phyloP scores from a whole-genome alignment of 2,797 vertebrate genomes.

The Sylvia borin region DNA sequence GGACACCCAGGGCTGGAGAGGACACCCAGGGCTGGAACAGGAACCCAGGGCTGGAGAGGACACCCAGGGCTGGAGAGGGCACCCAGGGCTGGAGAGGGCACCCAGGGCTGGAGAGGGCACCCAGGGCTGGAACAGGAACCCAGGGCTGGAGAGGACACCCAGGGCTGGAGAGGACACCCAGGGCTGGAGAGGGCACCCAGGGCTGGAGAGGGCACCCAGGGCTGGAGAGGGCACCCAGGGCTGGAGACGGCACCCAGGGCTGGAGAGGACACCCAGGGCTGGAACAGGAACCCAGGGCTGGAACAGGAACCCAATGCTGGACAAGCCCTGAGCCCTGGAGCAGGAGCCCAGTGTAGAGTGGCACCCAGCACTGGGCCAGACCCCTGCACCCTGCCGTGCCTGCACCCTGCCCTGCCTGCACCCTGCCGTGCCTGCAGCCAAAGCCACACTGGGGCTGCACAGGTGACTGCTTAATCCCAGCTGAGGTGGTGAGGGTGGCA shows the following conservation, averaged over 20 bases:
- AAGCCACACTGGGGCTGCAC: background rate
- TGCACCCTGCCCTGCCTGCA: too few species aligned
- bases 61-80: background rate
- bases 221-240: background rate
- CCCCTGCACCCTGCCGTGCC: too few species aligned
- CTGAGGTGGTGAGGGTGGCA: accelerated
- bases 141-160: background rate
- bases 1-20: too few species aligned
- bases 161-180: background rate
- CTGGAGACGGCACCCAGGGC: too few species aligned
- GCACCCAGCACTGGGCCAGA: background rate
- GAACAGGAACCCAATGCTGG: too few species aligned
- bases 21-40: background rate
- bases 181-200: background rate
- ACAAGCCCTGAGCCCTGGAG: too few species aligned
- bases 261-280: background rate
- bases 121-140: background rate
- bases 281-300: background rate
- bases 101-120: background rate
- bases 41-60: background rate
- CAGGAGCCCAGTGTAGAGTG: accelerated
- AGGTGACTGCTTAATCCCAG: background rate
- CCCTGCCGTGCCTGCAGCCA: background rate
- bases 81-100: background rate
- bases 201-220: background rate